These are phyloP conservation scores for Porites divaricata DNA, from an alignment of 92 coral and sea anemone species.

Conservation along the genomic window DNA sequence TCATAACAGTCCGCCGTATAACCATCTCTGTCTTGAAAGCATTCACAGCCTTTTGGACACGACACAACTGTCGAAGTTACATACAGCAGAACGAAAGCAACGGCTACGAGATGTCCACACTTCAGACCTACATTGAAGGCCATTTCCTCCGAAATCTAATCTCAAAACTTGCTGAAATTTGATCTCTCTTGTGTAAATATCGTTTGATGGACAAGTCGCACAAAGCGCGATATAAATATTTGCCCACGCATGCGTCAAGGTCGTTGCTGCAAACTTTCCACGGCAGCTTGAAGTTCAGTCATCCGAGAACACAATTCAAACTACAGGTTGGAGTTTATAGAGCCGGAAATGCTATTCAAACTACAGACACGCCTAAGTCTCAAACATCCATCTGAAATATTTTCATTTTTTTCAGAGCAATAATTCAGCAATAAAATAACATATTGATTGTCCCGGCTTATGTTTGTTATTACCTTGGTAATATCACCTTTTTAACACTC, in stretches of 20 bases:
- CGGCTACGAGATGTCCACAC: conserved; percentile 30
- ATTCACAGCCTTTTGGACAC: conserved; percentile 19
- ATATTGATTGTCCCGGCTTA: neutral
- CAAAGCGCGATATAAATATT: conserved; percentile 34
- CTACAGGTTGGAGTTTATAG: neutral
- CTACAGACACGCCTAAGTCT: conserved; percentile 22
- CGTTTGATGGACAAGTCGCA: conserved; percentile 37
- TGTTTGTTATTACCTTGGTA: conserved; percentile 6
- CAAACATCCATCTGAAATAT: conserved; percentile 23
- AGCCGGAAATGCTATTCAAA: conserved; percentile 33
- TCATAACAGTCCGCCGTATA: neutral
- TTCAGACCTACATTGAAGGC: conserved; percentile 6
- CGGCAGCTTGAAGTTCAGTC: conserved; percentile 17
- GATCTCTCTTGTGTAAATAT: conserved; percentile 40
- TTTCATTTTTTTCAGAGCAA: neutral
- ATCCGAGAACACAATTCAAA: conserved; percentile 38
- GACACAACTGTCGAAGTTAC: neutral
- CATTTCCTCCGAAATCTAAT: conserved; percentile 46
- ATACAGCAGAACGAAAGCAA: conserved; percentile 6
- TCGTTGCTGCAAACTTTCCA: neutral
- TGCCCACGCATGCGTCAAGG: conserved; percentile 44
- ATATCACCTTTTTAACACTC: neutral
- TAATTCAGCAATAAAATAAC: neutral
- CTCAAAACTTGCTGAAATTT: conserved; percentile 29
- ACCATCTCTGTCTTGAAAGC: neutral